Evolutionary conservation across 1,140 invertebrate species (phyloP), one percentile per base, ranked within the genome.

Genomic region (Meloidogyne hapla): DNA sequence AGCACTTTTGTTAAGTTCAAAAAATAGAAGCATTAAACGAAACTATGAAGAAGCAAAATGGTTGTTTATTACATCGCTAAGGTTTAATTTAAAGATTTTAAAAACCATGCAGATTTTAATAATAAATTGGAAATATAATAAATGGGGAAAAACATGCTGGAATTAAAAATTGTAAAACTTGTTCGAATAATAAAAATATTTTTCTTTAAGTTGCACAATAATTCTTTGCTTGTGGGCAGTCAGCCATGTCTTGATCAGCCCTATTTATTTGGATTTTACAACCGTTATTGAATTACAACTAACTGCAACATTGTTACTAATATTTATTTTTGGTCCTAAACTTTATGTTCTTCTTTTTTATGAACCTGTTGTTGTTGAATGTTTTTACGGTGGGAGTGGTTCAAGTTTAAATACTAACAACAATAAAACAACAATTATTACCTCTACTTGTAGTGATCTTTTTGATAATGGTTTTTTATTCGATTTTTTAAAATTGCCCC

Each of bases 1-100:
- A 62, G 80, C 84, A n/a, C 77, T 87, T 45, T 84, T 85, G 38
- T 67, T 87, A 65, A 84, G 76, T 64, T 75, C 68, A 23, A 62
- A 71, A 62, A 86, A 87, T 56, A 65, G 85, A 48, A 83, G 85
- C 48, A 87, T 86, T 77, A 85, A 83, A 62, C 71, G 84, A 25
- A 86, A 86, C 56, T 86, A 86, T 65, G 87, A 86, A 74, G 84
- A 85, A 68, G 84, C 84, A 23, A 87, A 87, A 69, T 85, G 84
- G 84, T 67, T 85, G 23, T 85, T 85, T 63, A 68, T 79, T 38
- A 80, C 85, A 3, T 77, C 80, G 4, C 67, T 87, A 18, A 56
- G 48, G 48, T 56, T n/a, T n/a, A 9, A 56, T 4, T 1, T 15
- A 4, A 5, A 48, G 13, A 15, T 56, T 56, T 15, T 1, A n/a